Conservation (phyloP, 2,888 invertebrate species). For the Thelaira solivaga region DNA sequence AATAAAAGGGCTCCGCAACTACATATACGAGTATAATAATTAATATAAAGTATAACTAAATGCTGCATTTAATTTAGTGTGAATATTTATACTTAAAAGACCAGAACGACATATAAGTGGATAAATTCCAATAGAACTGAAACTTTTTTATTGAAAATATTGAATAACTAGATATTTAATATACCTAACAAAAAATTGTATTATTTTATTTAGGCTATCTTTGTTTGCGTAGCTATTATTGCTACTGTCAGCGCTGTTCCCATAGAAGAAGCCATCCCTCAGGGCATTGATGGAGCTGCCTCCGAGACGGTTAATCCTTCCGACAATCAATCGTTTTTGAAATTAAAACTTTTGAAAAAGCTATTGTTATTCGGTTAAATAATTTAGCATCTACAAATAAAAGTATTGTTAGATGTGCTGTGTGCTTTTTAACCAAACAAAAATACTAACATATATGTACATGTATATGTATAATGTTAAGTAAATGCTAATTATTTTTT, state of each 20-base stretch:
- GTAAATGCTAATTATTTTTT: background rate
- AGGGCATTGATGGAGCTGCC: conserved; percentile 70
- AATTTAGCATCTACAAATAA: conserved; percentile 1
- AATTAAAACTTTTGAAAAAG: conserved; percentile 71
- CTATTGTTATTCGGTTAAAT: conserved; percentile 70
- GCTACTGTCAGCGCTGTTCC: conserved; percentile 70
- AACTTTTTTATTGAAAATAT: background rate
- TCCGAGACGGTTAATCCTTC: conserved; percentile 68
- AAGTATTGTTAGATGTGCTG: conserved; percentile 1
- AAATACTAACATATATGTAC: conserved; percentile 2
- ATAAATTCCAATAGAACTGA: too few species aligned
- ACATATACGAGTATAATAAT: too few species aligned
- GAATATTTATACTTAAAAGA: too few species aligned
- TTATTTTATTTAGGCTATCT: conserved; percentile 65
- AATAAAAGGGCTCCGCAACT: too few species aligned
- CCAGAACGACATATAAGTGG: too few species aligned
- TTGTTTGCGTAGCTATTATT: conserved; percentile 69
- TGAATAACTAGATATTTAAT: background rate
- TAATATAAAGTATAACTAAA: too few species aligned
- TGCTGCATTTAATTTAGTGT: too few species aligned
- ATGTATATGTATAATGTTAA: too few species aligned
- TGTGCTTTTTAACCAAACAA: background rate
- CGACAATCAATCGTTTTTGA: conserved; percentile 71
- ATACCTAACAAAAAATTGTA: background rate
- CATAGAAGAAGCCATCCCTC: conserved; percentile 72